Evolutionary conservation across 2,797 vertebrate species (phyloP).

Genomic region (Anguilla megastoma): DNA sequence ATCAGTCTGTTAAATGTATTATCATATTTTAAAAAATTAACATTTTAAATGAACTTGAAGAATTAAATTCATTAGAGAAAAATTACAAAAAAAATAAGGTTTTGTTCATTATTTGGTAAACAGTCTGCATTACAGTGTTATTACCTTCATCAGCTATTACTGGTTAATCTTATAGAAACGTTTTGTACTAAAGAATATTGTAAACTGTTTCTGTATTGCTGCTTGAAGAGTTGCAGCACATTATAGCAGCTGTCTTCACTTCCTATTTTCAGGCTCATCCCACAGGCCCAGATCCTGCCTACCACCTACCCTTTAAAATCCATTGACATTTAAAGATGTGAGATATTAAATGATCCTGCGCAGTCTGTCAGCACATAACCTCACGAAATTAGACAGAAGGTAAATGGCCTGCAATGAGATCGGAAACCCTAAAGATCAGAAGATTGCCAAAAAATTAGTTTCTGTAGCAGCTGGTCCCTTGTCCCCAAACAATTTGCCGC

Average conservation of each 20-base stretch:
- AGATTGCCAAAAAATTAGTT: neutral
- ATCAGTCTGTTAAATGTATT: neutral
- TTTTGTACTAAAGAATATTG: no score
- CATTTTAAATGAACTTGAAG: neutral
- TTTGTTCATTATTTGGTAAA: neutral
- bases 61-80: neutral
- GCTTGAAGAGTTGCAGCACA: neutral
- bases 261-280: neutral
- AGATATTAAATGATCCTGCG: neutral
- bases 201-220: neutral
- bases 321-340: constrained; percentile 3
- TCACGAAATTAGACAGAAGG: neutral
- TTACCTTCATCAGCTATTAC: neutral
- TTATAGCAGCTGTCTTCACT: neutral
- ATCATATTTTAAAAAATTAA: no score
- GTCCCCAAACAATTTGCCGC: constrained; percentile 2
- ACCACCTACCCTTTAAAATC: constrained; percentile 1
- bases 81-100: neutral
- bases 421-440: neutral
- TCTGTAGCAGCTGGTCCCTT: neutral
- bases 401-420: neutral
- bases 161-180: neutral
- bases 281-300: neutral
- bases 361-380: constrained; percentile 3
- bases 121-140: neutral